Evolutionary conservation across 2,888 invertebrate genomes (phyloP), one percentile per base, ranked within the genome.

Genomic region (Cyclophora punctaria): DNA sequence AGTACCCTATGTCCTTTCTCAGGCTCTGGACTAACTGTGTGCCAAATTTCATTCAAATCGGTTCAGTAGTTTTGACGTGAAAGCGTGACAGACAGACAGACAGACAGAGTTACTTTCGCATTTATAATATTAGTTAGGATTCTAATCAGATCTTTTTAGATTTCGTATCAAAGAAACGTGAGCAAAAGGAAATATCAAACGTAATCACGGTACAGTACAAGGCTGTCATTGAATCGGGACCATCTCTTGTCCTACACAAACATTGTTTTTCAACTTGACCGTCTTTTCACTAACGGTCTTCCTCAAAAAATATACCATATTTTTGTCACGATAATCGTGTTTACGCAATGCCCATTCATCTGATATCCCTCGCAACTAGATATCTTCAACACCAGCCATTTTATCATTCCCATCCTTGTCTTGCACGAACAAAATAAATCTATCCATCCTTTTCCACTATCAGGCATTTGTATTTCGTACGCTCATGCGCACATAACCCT

Each of bases 401-500:
- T 54, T 51, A 37, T 49, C 46, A 41, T 47, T 4, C 4, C 50
- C 46, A 37, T 56, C 52, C 46, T 48, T 35, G 34, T 53, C 49
- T 7, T 35, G 35, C 49, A 7, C 5, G 20, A 20, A 41, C 7
- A 58, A 63, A 62, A 65, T 63, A 65, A 63, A 52, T 59, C 53
- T 50, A 50, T 54, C 60, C 55, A 55, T 75, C 73, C 70, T 57
- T 61, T 63, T 51, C 48, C 50, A 58, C 60, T 52, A 50, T 54
- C 54, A 49, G 54, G 58, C 60, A 71, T 78, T 77, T 75, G 70
- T 67, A 72, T 69, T 78, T 77, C 75, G 70, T 67, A 72, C 70
- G 65, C 80, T 81, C 83, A 75, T 75, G 81, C 84, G 80, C 80
- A 78, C 75, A 73, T 5, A n/a, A 7, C 62, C 50, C 58, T 59